phyloP scores from a whole-genome alignment of 2,113 vertebrate species.

The Raja brachyura region DNA sequence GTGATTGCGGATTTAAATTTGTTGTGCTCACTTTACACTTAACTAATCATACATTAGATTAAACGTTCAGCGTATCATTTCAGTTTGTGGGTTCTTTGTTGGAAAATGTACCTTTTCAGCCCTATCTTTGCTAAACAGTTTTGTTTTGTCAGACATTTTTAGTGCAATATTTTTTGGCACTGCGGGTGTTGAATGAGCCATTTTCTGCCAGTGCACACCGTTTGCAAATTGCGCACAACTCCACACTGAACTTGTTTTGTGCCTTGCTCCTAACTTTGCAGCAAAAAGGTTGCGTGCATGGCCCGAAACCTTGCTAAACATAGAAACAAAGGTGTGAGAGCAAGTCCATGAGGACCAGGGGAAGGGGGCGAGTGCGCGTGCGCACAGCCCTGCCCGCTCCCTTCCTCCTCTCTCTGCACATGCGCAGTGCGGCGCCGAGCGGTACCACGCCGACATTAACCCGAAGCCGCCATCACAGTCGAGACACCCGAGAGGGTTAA shows the following conservation, averaged over 20 bases:
- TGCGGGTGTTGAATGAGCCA: background rate
- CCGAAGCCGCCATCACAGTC: constrained; percentile 33
- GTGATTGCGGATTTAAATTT: background rate
- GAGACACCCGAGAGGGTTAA: constrained; percentile 35
- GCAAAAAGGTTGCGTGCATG: background rate
- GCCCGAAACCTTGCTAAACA: background rate
- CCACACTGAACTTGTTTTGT: background rate
- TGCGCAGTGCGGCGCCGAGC: background rate
- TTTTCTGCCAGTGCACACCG: background rate
- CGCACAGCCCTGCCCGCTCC: background rate
- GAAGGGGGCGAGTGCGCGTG: background rate
- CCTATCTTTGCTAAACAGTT: background rate
- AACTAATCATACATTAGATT: background rate
- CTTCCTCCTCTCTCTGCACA: constrained; percentile 8
- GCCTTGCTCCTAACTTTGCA: too few species aligned
- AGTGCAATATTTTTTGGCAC: background rate
- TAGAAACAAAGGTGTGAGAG: constrained; percentile 6
- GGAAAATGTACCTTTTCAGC: background rate
- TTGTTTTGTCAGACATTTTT: background rate
- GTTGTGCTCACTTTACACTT: background rate
- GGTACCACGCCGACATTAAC: constrained; percentile 31
- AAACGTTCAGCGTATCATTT: background rate
- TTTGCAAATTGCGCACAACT: background rate
- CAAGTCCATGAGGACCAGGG: background rate
- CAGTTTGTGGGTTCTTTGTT: too few species aligned